Evolutionary conservation across 2,888 invertebrate genomes (phyloP), one percentile per base, ranked within the genome.

Genomic region (Drosophila lutescens): DNA sequence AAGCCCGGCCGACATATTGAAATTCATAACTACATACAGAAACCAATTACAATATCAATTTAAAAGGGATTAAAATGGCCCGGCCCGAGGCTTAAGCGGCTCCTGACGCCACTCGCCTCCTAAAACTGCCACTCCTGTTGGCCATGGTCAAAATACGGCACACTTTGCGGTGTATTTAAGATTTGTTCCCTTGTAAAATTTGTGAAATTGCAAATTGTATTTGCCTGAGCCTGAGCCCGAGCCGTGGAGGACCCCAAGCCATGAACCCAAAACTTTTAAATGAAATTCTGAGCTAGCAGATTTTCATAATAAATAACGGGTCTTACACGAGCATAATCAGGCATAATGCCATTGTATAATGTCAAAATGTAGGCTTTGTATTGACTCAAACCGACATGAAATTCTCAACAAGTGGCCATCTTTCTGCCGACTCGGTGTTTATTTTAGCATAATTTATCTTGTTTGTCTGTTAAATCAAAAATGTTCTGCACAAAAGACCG

Each of bases 31-130:
- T 84, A 81, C 73, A 73, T 66, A 70, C 74, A 76, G 74, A 88
- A 87, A 77, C 78, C 89, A 88, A 89, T 88, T 89, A 88, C 81
- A 88, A 88, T 88, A 89, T 77, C 88, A 89, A 88, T 88, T 89
- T 88, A 79, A 87, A 83, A 76, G 78, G 78, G 89, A 88, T 88
- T 88, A 89, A 87, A 87, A 74, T 53, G 66, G 72, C 71, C 76
- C 69, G 56, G 70, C 56, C 47, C 20, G 50, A 46, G 72, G 84
- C 77, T 79, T 77, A 76, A 49, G 55, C 72, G 40, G 23, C 51
- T 34, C 30, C 36, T 10, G 23, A n/a, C 20, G 15, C 32, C 44
- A 44, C 50, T 36, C 50, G 43, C 43, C 43, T 47, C 26, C 44
- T 13, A 44, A 44, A 44, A 13, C 17, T 32, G 55, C 26, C 49